Percentiles rank a stretch among this genome's conserved stretches.
These are phyloP conservation scores for Cyphomyrmex costatus DNA, from an alignment of 1,140 invertebrate genomes.

Conservation along the genomic window DNA sequence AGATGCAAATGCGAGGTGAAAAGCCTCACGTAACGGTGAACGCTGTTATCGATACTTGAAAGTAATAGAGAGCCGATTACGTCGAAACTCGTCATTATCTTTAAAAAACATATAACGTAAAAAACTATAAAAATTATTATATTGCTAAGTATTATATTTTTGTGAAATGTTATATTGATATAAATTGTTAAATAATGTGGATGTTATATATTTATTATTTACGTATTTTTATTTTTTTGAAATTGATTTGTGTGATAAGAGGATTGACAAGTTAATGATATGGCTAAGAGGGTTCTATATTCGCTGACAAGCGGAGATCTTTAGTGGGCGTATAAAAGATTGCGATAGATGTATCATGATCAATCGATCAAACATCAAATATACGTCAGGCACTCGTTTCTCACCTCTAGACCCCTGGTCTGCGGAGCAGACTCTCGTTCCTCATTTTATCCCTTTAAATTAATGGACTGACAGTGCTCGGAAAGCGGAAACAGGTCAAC, in stretches of 20 bases:
- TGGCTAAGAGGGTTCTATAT: conserved; percentile 13
- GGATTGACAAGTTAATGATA: conserved; percentile 25
- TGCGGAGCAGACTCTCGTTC: not conserved
- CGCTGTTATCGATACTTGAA: conserved; percentile 25
- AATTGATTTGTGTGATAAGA: not conserved
- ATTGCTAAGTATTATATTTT: not conserved
- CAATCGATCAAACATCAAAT: conserved; percentile 77
- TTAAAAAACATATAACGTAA: not conserved
- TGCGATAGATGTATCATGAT: conserved; percentile 53
- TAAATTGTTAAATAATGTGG: not conserved
- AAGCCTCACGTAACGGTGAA: conserved; percentile 47
- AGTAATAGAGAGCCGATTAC: not conserved
- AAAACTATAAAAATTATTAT: not conserved
- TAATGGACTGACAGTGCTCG: conserved; percentile 61
- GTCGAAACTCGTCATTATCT: conserved; percentile 3
- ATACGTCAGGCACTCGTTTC: conserved; percentile 60
- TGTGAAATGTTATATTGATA: not conserved
- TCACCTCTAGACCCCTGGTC: not conserved
- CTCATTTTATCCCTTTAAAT: conserved; percentile 60
- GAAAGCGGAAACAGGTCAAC: conserved; percentile 51
- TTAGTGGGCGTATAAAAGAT: conserved; percentile 21
- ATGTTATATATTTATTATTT: not conserved
- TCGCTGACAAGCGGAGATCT: conserved; percentile 41
- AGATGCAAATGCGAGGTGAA: conserved; percentile 52
- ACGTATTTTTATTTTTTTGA: not conserved